These are phyloP conservation scores for Leptinotarsa lineolata DNA, from an alignment of 1,140 invertebrate species.

Conservation along the genomic window DNA sequence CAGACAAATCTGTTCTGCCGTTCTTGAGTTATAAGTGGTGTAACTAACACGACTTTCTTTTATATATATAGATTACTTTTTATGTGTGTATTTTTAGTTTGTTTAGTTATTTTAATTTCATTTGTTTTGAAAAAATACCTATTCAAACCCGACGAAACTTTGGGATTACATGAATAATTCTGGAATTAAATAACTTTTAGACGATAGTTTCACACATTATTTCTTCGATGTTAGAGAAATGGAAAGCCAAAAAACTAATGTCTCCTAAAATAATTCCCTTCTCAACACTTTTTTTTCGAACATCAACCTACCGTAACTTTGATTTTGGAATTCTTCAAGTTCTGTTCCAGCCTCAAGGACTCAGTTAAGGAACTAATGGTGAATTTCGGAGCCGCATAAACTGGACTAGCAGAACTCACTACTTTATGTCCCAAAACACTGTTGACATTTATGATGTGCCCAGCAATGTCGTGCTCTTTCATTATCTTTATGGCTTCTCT, in stretches of 20 bases:
- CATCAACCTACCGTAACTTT: conserved; percentile 34
- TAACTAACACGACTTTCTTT: too few species aligned
- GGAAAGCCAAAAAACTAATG: too few species aligned
- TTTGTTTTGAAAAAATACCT: too few species aligned
- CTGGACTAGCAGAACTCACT: conserved; percentile 45
- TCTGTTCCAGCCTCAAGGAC: conserved; percentile 56
- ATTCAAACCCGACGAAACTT: too few species aligned
- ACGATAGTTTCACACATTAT: background rate
- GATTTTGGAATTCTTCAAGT: conserved; percentile 14
- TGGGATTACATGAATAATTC: too few species aligned
- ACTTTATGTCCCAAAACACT: conserved; percentile 58
- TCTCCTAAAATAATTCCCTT: too few species aligned
- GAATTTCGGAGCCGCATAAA: conserved; percentile 70
- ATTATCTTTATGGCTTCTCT: conserved; percentile 52
- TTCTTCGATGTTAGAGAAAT: too few species aligned
- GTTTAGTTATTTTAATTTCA: too few species aligned
- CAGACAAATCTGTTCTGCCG: too few species aligned
- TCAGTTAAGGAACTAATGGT: conserved; percentile 70
- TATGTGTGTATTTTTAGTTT: too few species aligned
- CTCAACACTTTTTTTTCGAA: conserved; percentile 33
- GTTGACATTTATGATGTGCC: conserved; percentile 69
- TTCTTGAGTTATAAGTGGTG: too few species aligned
- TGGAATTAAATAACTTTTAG: background rate
- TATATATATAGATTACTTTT: too few species aligned
- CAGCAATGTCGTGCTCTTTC: conserved; percentile 62